Percentiles rank a stretch among this genome's conserved stretches.
Conservation (phyloP, 2,888 invertebrate species). For the Meandrusa payeni region DNA sequence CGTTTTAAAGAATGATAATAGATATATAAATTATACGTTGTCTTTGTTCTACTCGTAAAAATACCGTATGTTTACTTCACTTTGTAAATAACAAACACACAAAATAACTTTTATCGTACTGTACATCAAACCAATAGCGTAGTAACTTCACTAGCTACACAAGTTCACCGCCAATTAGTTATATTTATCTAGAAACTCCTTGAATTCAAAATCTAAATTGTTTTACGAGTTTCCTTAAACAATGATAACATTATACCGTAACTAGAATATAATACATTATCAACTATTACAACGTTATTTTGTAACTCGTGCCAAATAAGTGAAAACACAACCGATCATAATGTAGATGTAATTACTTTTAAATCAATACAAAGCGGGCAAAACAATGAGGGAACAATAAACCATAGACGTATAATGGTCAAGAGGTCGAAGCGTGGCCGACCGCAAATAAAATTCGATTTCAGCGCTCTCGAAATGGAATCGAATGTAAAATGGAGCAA, state of each 20-base stretch:
- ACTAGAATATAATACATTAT: background rate
- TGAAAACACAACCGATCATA: constrained; percentile 2
- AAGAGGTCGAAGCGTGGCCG: constrained; percentile 31
- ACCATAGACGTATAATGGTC: constrained; percentile 28
- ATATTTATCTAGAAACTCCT: too few species aligned
- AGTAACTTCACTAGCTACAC: too few species aligned
- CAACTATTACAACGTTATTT: background rate
- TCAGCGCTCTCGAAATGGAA: constrained; percentile 26
- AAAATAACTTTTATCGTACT: too few species aligned
- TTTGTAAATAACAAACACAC: too few species aligned
- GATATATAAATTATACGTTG: too few species aligned
- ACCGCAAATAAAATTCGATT: constrained; percentile 32
- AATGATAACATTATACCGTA: constrained; percentile 1
- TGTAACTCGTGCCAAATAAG: constrained; percentile 9
- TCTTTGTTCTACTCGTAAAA: too few species aligned
- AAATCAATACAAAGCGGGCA: constrained; percentile 8
- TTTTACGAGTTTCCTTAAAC: background rate
- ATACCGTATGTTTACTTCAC: too few species aligned
- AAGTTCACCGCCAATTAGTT: too few species aligned
- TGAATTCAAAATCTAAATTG: too few species aligned
- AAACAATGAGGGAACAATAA: constrained; percentile 24
- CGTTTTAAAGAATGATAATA: background rate
- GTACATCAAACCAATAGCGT: too few species aligned
- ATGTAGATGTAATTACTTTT: constrained; percentile 15
- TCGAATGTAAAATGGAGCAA: constrained; percentile 24